phyloP scores from a whole-genome alignment of 1,140 invertebrate genomes.

The Paramacrobiotus metropolitanus region DNA sequence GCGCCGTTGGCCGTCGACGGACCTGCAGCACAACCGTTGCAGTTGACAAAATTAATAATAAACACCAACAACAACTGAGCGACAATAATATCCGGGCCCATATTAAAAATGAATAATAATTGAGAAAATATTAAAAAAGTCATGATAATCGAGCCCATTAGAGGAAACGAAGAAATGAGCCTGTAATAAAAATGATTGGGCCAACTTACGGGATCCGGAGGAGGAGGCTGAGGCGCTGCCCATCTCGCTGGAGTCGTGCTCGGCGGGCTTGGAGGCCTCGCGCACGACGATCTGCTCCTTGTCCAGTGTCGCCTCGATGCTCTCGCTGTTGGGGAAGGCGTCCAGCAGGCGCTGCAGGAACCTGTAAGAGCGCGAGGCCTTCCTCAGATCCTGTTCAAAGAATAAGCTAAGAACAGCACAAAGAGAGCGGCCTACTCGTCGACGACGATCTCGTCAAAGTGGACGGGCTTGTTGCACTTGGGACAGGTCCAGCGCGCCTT shows the following conservation, averaged over 20 bases:
- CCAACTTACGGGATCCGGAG: no score
- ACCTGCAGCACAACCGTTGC: no score
- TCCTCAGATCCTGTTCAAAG: not conserved
- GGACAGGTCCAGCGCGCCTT: not conserved
- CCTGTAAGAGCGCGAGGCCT: not conserved
- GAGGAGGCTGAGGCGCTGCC: no score
- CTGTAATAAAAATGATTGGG: no score
- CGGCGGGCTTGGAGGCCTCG: not conserved
- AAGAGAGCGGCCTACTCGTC: not conserved
- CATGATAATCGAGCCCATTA: no score
- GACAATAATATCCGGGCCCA: no score
- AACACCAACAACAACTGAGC: no score
- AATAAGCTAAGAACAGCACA: not conserved
- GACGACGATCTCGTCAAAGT: constrained; percentile 5
- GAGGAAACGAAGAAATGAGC: no score
- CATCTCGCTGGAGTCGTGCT: not conserved
- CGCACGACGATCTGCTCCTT: not conserved
- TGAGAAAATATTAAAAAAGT: no score
- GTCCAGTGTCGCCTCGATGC: not conserved
- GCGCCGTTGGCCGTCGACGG: no score
- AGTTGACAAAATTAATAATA: no score
- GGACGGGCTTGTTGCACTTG: constrained; percentile 1
- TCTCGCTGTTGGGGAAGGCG: not conserved
- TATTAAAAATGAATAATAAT: no score
- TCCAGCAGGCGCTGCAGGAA: not conserved